Evolutionary conservation across 2,888 invertebrate species (phyloP), one percentile per base, ranked within the genome.

Genomic region (Sycophila texana): DNA sequence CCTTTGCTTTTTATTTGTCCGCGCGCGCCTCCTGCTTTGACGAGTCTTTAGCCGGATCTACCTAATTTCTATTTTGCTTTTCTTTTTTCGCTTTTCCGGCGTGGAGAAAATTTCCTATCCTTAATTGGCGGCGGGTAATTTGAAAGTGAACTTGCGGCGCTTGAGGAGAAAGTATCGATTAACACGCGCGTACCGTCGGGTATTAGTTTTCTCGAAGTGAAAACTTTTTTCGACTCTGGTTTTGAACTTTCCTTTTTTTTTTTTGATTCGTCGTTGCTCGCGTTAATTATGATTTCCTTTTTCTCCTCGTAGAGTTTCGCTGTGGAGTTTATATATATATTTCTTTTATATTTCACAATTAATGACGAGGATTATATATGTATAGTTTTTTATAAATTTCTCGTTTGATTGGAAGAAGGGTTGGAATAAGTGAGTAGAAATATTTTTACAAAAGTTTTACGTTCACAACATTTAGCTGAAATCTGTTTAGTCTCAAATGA

Each of bases 81-180:
- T 39, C 55, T 22, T 49, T 12, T 0, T 12, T 26, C 7, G 5
- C 49, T 61, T 22, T 70, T 14, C 18, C 51, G n/a, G 22, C 63
- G 18, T 16, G n/a, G 1, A 49, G 20, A 75, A 76, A 71, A 77
- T 77, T 71, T 71, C 57, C 57, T 49, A 66, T 77, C 58, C 60
- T 66, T 77, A 72, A 77, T 77, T 77, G 51, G 72, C 53, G 72
- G 67, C 22, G 53, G 72, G 51, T 66, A 77, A 77, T 73, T 72
- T 77, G 60, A 77, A 77, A 72, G 77, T 77, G 67, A 77, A 77
- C 77, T 72, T 60, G 66, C 53, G 66, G 58, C 26, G 22, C 77
- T 71, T 65, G 72, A 66, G 53, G 67, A 58, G 72, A n/a, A 53
- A 66, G 60, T 67, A 77, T 77, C 77, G 72, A 77, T 77, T 77